phyloP scores from a whole-genome alignment of 2,797 vertebrate species.

The Heliangelus exortis region DNA sequence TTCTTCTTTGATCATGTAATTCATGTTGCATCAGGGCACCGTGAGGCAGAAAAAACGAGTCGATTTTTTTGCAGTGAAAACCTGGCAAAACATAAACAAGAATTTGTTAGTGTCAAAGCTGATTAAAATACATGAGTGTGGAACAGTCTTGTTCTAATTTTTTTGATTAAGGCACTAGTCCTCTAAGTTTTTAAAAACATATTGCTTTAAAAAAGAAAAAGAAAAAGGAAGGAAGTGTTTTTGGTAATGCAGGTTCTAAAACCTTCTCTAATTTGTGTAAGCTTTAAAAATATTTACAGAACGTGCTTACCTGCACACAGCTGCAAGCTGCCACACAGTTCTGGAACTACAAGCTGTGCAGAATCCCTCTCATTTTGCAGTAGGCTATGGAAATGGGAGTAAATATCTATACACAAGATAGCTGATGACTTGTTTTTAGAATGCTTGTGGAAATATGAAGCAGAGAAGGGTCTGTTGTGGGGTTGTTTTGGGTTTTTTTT shows the following conservation, averaged over 20 bases:
- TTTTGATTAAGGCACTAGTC: background rate
- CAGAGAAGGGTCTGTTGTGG: background rate
- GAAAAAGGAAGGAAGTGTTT: background rate
- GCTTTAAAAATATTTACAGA: background rate
- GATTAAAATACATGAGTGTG: background rate
- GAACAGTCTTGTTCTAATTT: background rate
- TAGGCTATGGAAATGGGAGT: background rate
- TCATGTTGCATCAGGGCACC: rapidly evolving
- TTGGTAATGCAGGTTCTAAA: background rate
- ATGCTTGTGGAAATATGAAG: background rate
- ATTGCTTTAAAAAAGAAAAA: background rate
- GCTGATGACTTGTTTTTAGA: background rate
- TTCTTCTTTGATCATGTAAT: rapidly evolving
- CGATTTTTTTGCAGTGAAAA: background rate
- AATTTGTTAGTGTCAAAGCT: background rate
- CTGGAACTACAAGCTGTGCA: rapidly evolving
- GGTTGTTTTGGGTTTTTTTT: background rate
- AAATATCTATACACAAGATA: background rate
- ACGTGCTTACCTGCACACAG: background rate
- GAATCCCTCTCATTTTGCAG: background rate
- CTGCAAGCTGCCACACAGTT: background rate
- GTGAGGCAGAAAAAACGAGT: rapidly evolving
- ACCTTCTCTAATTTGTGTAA: background rate
- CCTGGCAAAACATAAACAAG: background rate
- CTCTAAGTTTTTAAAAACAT: rapidly evolving